Base-by-base conservation (phyloP, 2,888 invertebrate genomes). In the Torymus texanus region DNA sequence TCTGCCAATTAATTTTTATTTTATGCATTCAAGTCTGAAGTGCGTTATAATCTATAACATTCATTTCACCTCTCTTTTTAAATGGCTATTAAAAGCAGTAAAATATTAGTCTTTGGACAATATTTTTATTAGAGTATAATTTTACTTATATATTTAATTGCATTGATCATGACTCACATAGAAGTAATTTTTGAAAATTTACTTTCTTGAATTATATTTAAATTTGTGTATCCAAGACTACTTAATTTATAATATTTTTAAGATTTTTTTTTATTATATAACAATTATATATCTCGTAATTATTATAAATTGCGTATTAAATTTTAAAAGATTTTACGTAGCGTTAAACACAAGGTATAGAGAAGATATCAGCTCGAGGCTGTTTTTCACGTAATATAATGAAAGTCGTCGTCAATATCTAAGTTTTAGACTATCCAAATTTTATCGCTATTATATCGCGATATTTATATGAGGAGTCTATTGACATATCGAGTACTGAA, bases 261-360 rank as follows among this genome's bases (percentile, higher is more conserved):
- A 72, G 58, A n/a, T 4, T n/a, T 50, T 66, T 76, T 21, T 56
- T 59, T 56, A 53, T 11, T 18, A n/a, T 53, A 51, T 65, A 56
- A 63, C 41, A 18, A 56, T 50, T 2, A 24, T 58, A 66, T 4
- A 50, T 24, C 21, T 29, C 29, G 29, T 29, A 24, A 24, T 53
- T 66, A n/a, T 61, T 51, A 67, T 29, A 67, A 59, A 62, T 62
- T 67, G 55, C 61, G 62, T 56, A 68, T 66, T 66, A 61, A 75
- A 50, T 21, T 16, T 4, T 59, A 66, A 58, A 55, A 67, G n/a
- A 59, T 29, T 29, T 29, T 74, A 77, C 59, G 12, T 70, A 78
- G 59, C 78, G 29, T 67, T 81, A 81, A 81, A 81, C 81, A 81
- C 81, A 81, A 81, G 81, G 81, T 81, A 81, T 79, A 79, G 81